Evolutionary conservation across 1,140 invertebrate genomes (phyloP).

Genomic region (Argopecten irradians): DNA sequence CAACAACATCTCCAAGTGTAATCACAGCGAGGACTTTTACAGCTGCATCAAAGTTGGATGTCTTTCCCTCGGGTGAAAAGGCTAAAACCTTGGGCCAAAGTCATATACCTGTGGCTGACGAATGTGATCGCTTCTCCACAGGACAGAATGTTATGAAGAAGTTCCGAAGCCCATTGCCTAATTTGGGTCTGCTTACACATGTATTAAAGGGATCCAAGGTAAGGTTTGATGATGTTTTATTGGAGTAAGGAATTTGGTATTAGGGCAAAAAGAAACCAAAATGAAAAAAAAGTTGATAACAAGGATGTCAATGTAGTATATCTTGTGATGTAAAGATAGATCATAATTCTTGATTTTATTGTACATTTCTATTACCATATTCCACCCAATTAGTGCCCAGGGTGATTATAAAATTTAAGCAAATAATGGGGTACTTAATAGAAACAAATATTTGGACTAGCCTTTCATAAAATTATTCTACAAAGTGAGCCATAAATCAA

Average conservation of each 20-base stretch:
- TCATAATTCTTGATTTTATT: too few relatives aligned
- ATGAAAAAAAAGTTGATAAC: too few relatives aligned
- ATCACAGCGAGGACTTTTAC: background rate
- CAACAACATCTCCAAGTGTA: background rate
- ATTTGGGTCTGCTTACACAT: background rate
- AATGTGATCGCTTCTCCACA: background rate
- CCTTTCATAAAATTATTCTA: too few relatives aligned
- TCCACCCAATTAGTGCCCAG: too few relatives aligned
- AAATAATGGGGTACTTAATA: too few relatives aligned
- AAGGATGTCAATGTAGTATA: too few relatives aligned
- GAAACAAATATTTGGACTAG: too few relatives aligned
- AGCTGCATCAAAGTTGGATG: background rate
- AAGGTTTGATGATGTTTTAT: background rate
- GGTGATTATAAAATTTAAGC: too few relatives aligned
- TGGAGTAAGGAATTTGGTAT: background rate
- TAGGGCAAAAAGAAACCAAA: background rate
- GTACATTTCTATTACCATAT: too few relatives aligned
- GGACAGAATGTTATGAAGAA: background rate
- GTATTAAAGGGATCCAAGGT: background rate
- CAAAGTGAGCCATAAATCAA: too few relatives aligned
- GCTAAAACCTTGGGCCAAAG: background rate
- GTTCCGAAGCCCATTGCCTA: background rate
- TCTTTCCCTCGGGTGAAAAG: background rate
- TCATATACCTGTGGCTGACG: background rate
- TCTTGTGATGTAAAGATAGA: too few relatives aligned